Evolutionary conservation across 2,113 vertebrate species (phyloP), one percentile per base, ranked within the genome.

Genomic region (Amphilophus citrinellus): DNA sequence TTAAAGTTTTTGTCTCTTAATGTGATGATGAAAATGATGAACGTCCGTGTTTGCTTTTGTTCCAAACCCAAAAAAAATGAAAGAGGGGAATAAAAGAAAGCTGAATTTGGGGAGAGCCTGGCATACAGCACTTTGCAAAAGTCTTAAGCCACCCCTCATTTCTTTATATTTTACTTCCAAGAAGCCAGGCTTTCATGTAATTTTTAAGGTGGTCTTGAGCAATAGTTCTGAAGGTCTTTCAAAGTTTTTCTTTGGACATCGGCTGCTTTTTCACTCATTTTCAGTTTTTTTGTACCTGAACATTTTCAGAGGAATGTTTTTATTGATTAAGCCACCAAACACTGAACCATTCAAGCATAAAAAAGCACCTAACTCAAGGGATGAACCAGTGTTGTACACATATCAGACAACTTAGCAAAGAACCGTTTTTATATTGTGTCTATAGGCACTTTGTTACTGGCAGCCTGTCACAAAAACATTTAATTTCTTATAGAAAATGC

Each of bases 61-160:
- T 5, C 13, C 13, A 15, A 50, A 50, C 44, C 13, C 2, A 50
- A 15, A 50, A 50, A 27, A 27, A 27, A 27, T 27, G 10, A 32
- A 8, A 9, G 2, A 30, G 17, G 14, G 5, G 42, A 22, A 11
- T 27, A 68, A 47, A 50, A 30, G 6, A 11, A 73, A n/a, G 44
- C 42, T 32, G 66, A 53, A 32, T 20, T 18, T 73, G 44, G 0
- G 6, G 66, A 7, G 3, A n/a, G 27, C 50, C 53, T 56, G 68
- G 53, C 68, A 73, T 73, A 68, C 10, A 68, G 65, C 65, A 30
- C 65, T 47, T 47, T 68, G 42, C 65, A 47, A 27, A 68, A 68
- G 24, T 10, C 39, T 1, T 47, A 14, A 68, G 14, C 10, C 14
- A 10, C 15, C 63, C 63, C 44, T 44, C 22, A 44, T 68, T 68